These are phyloP conservation scores for Hydrotaea diabolus DNA, from an alignment of 2,888 invertebrate genomes.

Conservation along the genomic window DNA sequence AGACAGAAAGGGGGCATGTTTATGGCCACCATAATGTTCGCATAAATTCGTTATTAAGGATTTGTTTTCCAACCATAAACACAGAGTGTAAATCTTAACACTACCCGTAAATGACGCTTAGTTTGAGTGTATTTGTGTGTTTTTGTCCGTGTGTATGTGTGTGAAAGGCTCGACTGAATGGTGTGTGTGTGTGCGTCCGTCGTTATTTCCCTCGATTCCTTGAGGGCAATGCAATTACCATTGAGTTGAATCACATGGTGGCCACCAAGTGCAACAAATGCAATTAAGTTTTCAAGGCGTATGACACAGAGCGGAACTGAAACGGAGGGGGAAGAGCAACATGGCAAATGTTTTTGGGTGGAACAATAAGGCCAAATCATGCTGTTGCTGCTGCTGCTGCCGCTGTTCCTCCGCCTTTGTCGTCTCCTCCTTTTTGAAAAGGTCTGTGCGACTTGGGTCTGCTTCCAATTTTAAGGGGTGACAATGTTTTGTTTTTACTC, in stretches of 20 bases:
- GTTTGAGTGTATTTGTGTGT: no score
- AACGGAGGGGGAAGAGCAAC: background rate
- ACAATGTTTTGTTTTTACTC: background rate
- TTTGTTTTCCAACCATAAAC: slow-evolving; percentile 23
- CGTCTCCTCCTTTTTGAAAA: no score
- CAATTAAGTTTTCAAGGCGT: slow-evolving; percentile 28
- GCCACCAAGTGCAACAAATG: slow-evolving; percentile 66
- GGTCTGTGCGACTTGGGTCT: no score
- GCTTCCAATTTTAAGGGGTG: background rate
- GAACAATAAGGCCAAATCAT: background rate
- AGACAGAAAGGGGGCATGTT: background rate
- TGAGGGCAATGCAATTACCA: slow-evolving; percentile 66
- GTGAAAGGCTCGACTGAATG: no score
- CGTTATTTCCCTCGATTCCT: slow-evolving; percentile 55
- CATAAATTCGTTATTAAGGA: slow-evolving; percentile 31
- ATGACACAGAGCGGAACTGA: background rate
- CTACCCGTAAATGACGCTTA: slow-evolving; percentile 52
- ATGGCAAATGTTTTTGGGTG: slow-evolving; percentile 5
- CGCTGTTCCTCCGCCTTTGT: no score
- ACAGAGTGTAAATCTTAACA: slow-evolving; percentile 65
- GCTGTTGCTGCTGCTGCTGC: background rate
- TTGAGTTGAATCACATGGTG: slow-evolving; percentile 34
- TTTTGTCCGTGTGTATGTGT: slow-evolving; percentile 16
- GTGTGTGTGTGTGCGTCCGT: background rate
- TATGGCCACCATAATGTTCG: slow-evolving; percentile 14